Evolutionary conservation across 2,797 vertebrate species (phyloP).

Genomic region (Enteromius afrohamiltoni): DNA sequence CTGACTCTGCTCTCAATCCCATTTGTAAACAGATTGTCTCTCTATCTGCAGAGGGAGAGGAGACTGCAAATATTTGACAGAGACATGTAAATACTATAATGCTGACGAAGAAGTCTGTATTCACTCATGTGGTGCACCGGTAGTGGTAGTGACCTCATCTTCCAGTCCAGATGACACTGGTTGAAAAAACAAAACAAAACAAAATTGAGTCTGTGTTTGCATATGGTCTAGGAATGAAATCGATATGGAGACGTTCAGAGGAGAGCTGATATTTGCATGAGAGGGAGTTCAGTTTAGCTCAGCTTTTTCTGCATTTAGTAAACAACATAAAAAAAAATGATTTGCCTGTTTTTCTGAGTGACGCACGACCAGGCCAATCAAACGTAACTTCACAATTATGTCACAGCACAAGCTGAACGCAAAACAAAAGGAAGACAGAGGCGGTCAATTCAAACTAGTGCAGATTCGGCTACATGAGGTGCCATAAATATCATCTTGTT

Average conservation of each 20-base stretch:
- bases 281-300: neutral
- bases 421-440: too few species aligned
- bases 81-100: conserved; percentile 40
- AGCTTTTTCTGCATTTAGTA: neutral
- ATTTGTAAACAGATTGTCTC: conserved; percentile 59
- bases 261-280: conserved; percentile 1
- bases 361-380: too few species aligned
- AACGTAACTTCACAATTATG: too few species aligned
- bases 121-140: conserved; percentile 5
- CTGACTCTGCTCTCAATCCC: conserved; percentile 35
- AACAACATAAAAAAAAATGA: neutral
- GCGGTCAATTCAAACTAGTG: too few species aligned
- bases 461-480: too few species aligned
- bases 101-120: conserved; percentile 5
- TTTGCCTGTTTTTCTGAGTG: too few species aligned
- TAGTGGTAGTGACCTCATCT: conserved; percentile 45
- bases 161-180: neutral
- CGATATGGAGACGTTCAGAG: neutral
- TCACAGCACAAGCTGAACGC: too few species aligned
- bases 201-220: conserved; percentile 28
- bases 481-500: too few species aligned
- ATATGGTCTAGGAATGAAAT: conserved; percentile 27
- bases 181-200: neutral
- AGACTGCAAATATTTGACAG: conserved; percentile 68
- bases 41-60: conserved; percentile 49